Evolutionary conservation across 2,888 invertebrate species (phyloP).

Genomic region (Geophilus truncorum): DNA sequence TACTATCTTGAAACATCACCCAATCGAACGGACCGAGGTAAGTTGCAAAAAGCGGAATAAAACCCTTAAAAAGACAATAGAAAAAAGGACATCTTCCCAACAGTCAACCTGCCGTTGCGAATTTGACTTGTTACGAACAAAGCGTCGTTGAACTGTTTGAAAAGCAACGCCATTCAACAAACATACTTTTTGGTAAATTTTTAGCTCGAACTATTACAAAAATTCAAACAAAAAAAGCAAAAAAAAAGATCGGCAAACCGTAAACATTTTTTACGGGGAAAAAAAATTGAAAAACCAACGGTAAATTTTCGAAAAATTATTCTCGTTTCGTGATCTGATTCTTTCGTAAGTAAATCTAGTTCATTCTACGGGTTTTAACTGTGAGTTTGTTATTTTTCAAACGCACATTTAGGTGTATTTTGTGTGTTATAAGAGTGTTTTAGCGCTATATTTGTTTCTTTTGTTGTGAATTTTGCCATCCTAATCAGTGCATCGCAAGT

Average conservation of each 20-base stretch:
- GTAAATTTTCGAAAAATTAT: constrained; percentile 20
- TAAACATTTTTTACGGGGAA: not conserved
- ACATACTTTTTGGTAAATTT: not conserved
- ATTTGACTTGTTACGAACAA: constrained; percentile 28
- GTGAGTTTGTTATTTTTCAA: not conserved
- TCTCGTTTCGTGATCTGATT: not conserved
- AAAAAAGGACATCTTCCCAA: constrained; percentile 19
- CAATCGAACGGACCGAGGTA: constrained; percentile 39
- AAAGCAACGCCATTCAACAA: not conserved
- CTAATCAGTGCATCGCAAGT: not conserved
- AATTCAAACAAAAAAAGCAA: not conserved
- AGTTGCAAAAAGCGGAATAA: not conserved
- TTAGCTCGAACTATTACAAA: not conserved
- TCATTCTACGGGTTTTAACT: not conserved
- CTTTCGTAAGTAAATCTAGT: not conserved
- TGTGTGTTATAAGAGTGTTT: too few relatives aligned
- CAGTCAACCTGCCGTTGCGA: constrained; percentile 25
- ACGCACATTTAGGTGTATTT: too few relatives aligned
- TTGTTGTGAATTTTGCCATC: not conserved
- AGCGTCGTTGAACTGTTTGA: constrained; percentile 23
- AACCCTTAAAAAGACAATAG: not conserved
- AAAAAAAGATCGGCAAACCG: not conserved
- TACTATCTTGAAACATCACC: constrained; percentile 36
- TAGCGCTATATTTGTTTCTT: not conserved
- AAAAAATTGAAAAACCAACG: not conserved